Percentiles rank a stretch among this genome's conserved stretches.
These are phyloP conservation scores for Calycopis cecrops DNA, from an alignment of 1,140 invertebrate genomes.

Conservation along the genomic window DNA sequence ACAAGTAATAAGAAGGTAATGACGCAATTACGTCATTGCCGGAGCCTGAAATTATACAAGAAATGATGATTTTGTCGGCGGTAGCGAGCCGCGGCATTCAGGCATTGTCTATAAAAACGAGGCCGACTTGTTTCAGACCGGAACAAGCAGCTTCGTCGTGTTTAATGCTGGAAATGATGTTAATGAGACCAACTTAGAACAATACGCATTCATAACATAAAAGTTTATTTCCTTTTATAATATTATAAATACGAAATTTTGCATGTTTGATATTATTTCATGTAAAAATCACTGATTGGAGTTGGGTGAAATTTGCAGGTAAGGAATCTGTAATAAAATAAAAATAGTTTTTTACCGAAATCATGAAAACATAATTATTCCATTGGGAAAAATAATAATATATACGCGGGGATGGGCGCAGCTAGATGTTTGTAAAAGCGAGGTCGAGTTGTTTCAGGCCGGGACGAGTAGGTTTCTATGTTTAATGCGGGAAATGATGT, in stretches of 20 bases:
- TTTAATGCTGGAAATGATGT: conserved; percentile 11
- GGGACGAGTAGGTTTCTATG: conserved; percentile 6
- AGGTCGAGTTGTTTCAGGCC: conserved; percentile 13
- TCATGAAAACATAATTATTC: too few species aligned
- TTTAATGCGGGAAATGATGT: conserved; percentile 10
- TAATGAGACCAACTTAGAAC: conserved; percentile 7
- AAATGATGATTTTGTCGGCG: conserved; percentile 25
- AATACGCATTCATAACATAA: neutral
- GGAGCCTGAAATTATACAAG: conserved; percentile 21
- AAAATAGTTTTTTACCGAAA: too few species aligned
- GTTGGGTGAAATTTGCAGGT: too few species aligned
- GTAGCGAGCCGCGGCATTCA: conserved; percentile 20
- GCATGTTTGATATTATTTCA: neutral
- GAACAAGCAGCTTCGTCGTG: conserved; percentile 6
- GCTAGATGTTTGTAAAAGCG: conserved; percentile 28
- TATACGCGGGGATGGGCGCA: too few species aligned
- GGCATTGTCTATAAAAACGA: conserved; percentile 26
- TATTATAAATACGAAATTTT: too few species aligned
- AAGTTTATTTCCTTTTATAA: neutral
- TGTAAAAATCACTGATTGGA: too few species aligned
- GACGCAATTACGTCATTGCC: conserved; percentile 22
- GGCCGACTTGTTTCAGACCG: conserved; percentile 14
- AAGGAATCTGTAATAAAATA: too few species aligned
- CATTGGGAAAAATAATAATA: too few species aligned
- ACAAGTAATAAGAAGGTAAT: conserved; percentile 12